Evolutionary conservation across 1,140 invertebrate species (phyloP), one percentile per base, ranked within the genome.

Genomic region (Linepithema humile): DNA sequence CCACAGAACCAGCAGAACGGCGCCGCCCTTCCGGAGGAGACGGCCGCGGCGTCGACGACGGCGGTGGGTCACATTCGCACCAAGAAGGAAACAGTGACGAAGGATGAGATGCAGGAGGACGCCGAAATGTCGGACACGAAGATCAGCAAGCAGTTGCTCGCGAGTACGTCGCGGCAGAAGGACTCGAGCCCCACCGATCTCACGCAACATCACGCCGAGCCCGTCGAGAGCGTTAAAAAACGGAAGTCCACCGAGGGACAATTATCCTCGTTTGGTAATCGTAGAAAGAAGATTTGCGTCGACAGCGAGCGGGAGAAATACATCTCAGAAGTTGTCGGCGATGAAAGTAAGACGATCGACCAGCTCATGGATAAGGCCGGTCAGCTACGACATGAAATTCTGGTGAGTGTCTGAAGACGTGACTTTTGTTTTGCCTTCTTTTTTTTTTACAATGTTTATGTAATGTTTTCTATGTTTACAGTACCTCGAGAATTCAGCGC

Each of bases 401-500:
- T 93, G 91, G 93, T 94, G 38, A 83, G 69, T 75, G 3, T 35
- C 32, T 9, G 29, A 1, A 48, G 2, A 0, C 50, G 20, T 1
- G 7, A 55, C 43, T 9, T 60, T n/a, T 15, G 4, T 62, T 10
- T 62, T 20, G 2, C 7, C 3, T 7, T 62, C 26, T 43, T 48
- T 45, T n/a, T 12, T n/a, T 50, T 29, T 75, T 38, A 2, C 20
- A 43, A n/a, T n/a, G 4, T 74, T 60, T 12, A 6, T 20, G 1
- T 5, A 15, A 53, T 10, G 23, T 12, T 38, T 50, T 15, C 26
- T 17, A 40, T 20, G 40, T 43, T 4, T 15, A n/a, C 94, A 96
- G 90, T 96, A 96, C 0, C 92, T 98, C 60, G 95, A 96, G 60
- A 96, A 97, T 84, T 89, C 97, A 15, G 95, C 96, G 1, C 95